Evolutionary conservation across 2,888 invertebrate genomes (phyloP).

Genomic region (Eretmocerus hayati): DNA sequence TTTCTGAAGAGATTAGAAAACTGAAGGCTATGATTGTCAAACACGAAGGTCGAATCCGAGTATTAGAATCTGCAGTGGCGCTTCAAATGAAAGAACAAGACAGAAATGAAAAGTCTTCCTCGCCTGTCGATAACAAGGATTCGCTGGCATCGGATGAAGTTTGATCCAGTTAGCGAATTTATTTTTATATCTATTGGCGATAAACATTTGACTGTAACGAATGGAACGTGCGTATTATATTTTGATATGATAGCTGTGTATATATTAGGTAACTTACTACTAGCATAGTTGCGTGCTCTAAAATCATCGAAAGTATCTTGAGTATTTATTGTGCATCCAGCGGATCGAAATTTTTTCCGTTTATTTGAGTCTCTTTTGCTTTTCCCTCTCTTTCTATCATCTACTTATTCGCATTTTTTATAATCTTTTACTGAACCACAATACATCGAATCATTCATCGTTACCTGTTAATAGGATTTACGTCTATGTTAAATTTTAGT

Average conservation of each 20-base stretch:
- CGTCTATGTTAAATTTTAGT: conserved; percentile 32
- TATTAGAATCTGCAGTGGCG: conserved; percentile 62
- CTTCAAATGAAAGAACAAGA: conserved; percentile 45
- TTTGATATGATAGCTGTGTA: conserved; percentile 47
- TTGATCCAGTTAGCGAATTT: conserved; percentile 31
- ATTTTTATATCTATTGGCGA: conserved; percentile 31
- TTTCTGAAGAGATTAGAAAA: conserved; percentile 83
- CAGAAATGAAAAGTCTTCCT: conserved; percentile 40
- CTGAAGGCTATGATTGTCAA: conserved; percentile 91
- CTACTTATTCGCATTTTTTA: conserved; percentile 28
- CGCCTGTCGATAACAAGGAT: conserved; percentile 38
- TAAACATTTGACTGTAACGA: conserved; percentile 34
- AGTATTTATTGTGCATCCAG: conserved; percentile 46
- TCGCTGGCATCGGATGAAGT: conserved; percentile 43
- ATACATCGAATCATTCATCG: conserved; percentile 30
- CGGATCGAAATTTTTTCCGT: conserved; percentile 18
- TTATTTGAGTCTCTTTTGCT: conserved; percentile 17
- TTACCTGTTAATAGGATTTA: conserved; percentile 30
- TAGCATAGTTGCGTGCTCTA: conserved; percentile 38
- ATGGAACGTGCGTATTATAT: conserved; percentile 41
- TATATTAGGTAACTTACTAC: conserved; percentile 45
- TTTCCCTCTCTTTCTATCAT: conserved; percentile 18
- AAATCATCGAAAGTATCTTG: conserved; percentile 38
- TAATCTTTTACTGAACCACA: conserved; percentile 28
- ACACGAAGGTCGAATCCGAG: conserved; percentile 81